Evolutionary conservation across 2,113 vertebrate species (phyloP).

Genomic region (Nycticryphes semicollaris): DNA sequence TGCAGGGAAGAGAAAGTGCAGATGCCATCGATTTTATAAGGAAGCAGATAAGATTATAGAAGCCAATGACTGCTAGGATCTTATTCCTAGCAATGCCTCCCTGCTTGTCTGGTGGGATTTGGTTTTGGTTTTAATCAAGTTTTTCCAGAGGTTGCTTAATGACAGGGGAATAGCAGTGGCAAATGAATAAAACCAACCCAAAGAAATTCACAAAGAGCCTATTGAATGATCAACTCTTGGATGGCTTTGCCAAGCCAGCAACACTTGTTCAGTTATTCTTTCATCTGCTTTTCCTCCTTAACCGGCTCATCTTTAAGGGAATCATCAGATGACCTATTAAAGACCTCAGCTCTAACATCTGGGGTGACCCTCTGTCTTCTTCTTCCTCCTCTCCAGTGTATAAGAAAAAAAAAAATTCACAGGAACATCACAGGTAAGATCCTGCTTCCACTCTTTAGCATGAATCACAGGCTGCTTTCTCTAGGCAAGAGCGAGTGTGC

Average conservation of each 20-base stretch:
- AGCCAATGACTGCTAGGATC: neutral
- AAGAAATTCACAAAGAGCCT: neutral
- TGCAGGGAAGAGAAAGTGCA: neutral
- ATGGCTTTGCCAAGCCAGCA: neutral
- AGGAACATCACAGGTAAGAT: neutral
- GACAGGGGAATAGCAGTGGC: neutral
- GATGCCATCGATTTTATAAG: neutral
- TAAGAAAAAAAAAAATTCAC: neutral
- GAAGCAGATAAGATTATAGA: neutral
- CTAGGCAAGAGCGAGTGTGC: neutral
- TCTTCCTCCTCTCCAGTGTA: neutral
- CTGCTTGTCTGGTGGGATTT: neutral
- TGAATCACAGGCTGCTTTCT: neutral
- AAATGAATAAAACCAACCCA: neutral
- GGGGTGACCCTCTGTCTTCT: neutral
- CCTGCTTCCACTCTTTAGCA: neutral
- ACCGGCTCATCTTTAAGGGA: neutral
- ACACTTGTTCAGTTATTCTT: neutral
- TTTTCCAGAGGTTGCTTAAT: slow-evolving; percentile 18
- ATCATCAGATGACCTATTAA: neutral
- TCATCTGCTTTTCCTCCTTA: neutral
- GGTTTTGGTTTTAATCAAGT: neutral
- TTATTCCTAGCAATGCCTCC: neutral
- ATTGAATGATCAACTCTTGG: neutral
- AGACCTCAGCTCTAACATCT: neutral